Evolutionary conservation across 1,140 invertebrate species (phyloP), one percentile per base, ranked within the genome.

Genomic region (Apis dorsata): DNA sequence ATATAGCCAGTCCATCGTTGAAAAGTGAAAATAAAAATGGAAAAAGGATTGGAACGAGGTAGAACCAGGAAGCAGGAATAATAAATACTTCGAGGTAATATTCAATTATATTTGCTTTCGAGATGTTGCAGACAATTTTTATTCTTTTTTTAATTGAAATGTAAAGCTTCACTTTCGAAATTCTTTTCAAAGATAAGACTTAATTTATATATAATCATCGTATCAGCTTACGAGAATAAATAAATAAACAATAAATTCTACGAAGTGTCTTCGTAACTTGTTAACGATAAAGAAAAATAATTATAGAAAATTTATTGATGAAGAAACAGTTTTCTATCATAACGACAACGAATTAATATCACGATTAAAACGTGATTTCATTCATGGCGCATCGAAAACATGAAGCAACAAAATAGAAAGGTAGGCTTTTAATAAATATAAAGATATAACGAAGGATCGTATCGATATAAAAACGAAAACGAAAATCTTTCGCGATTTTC

Each of bases 1-100:
- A 73, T 17, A 65, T 21, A 7, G 34, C 1, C 21, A 49, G n/a
- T 13, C n/a, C 34, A 34, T 34, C 34, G 7, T 7, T 57, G 51
- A 28, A 76, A 75, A 75, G n/a, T 80, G 57, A 73, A 73, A 80
- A 80, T 73, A 24, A 53, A n/a, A 72, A n/a, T 2, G n/a, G 1
- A 15, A 21, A 34, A 69, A 24, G 8, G 17, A 34, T 11, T 13
- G 12, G 34, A 57, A 1, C 1, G 7, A 49, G 55, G 9, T 51
- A 49, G 2, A 73, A 34, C 0, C 1, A 75, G 34, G 34, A 75
- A 66, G 59, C 15, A 75, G 17, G 13, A 81, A 74, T 7, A 44
- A 5, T 44, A 44, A 44, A 5, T 44, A 44, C 4, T 7, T 7
- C 2, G 34, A 11, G 5, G n/a, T 51, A 53, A 19, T 28, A 55